phyloP scores from a whole-genome alignment of 2,113 vertebrate genomes.

The Hepsetus odoe region DNA sequence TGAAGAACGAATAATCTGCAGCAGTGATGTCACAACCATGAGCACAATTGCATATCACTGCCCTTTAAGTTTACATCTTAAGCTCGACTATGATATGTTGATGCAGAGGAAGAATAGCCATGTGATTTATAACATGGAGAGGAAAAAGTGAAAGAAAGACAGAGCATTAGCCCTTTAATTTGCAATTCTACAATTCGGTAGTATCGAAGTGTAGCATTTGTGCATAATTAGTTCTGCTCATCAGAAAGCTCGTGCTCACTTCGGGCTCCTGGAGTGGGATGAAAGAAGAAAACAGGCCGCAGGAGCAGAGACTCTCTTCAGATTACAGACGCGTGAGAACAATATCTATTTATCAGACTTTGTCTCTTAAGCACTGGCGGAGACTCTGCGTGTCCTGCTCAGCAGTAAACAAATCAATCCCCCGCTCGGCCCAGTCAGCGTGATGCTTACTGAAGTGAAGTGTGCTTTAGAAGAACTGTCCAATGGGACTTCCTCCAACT shows the following conservation, averaged over 20 bases:
- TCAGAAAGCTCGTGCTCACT: not conserved
- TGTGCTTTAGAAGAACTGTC: slow-evolving; percentile 37
- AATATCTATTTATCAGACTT: slow-evolving; percentile 3
- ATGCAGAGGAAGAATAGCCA: too few species aligned
- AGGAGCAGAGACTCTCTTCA: not conserved
- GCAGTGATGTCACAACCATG: too few species aligned
- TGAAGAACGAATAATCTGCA: too few species aligned
- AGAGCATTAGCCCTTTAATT: not conserved
- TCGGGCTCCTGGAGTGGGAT: not conserved
- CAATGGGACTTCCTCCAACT: slow-evolving; percentile 24
- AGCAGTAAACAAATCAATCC: slow-evolving; percentile 40
- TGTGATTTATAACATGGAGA: too few species aligned
- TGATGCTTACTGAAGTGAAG: slow-evolving; percentile 18
- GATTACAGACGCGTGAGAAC: slow-evolving; percentile 15
- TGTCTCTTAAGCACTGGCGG: slow-evolving; percentile 5
- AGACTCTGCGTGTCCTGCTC: slow-evolving; percentile 15
- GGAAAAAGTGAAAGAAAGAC: too few species aligned
- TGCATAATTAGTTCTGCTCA: not conserved
- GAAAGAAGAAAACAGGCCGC: slow-evolving; percentile 1
- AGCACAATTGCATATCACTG: too few species aligned
- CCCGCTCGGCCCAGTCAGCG: slow-evolving; percentile 28
- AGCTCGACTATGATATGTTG: not conserved
- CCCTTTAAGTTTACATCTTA: not conserved
- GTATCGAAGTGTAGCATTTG: not conserved
- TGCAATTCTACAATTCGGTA: not conserved